phyloP scores from a whole-genome alignment of 2,888 invertebrate genomes.

The Cheilosia pagana region DNA sequence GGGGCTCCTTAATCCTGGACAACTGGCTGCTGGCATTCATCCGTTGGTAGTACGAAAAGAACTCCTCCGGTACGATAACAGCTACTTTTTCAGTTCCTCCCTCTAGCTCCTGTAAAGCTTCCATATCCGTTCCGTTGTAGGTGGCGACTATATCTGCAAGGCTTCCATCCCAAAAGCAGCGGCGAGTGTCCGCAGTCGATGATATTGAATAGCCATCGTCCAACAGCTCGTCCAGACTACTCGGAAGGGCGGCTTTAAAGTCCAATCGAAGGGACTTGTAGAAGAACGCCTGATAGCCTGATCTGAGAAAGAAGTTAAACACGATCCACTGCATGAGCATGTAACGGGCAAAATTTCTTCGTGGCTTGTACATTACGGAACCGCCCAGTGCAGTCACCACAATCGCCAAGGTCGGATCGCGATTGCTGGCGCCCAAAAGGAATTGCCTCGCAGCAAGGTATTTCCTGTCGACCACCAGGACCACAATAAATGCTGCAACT shows the following conservation, averaged over 20 bases:
- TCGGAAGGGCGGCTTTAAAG: neutral
- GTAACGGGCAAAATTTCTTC: conserved; percentile 77
- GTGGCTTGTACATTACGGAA: conserved; percentile 74
- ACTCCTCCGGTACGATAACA: neutral
- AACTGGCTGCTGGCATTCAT: neutral
- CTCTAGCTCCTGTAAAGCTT: neutral
- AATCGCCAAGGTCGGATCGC: conserved; percentile 1
- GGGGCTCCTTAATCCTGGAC: neutral
- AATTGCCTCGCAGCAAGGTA: neutral
- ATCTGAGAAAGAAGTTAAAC: conserved; percentile 77
- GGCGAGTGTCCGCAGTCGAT: neutral
- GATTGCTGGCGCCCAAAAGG: neutral
- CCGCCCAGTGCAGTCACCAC: conserved; percentile 69
- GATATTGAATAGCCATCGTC: neutral
- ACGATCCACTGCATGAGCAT: conserved; percentile 79
- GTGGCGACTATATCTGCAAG: neutral
- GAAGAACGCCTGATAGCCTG: conserved; percentile 78
- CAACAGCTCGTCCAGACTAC: neutral
- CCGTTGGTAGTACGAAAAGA: neutral
- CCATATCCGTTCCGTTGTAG: neutral
- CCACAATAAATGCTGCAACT: neutral
- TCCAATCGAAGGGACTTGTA: conserved; percentile 36
- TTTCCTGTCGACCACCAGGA: neutral
- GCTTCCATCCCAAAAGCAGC: neutral
- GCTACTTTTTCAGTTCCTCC: neutral